Percentiles rank a stretch among this genome's conserved stretches.
Evolutionary conservation across 2,797 vertebrate genomes (phyloP).

Genomic region (Parauchenoglanis punctatus): DNA sequence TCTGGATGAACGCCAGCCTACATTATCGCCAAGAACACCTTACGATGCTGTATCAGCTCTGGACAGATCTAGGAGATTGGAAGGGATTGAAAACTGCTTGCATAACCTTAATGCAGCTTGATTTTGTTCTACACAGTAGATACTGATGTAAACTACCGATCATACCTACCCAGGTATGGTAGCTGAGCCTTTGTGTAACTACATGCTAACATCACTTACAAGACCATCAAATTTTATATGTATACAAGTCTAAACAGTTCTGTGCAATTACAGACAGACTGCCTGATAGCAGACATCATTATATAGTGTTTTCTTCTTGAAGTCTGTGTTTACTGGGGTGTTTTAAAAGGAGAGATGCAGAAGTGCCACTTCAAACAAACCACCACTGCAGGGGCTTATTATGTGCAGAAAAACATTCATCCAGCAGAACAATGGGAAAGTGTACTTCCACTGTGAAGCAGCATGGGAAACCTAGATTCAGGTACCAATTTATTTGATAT

Average conservation of each 20-base stretch:
- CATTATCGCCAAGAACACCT: not conserved
- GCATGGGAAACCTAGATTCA: not conserved
- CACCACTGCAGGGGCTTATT: not conserved
- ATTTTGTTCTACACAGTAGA: not conserved
- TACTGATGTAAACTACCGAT: not conserved
- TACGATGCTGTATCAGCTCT: not conserved
- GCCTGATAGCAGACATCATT: constrained; percentile 12
- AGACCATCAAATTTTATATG: not conserved
- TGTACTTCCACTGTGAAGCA: not conserved
- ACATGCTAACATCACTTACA: too few species aligned
- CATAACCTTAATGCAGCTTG: not conserved
- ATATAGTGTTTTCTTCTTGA: not conserved
- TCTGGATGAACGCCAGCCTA: not conserved
- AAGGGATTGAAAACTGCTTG: not conserved
- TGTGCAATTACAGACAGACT: not conserved
- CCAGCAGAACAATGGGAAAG: constrained; percentile 8
- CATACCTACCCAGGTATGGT: not conserved
- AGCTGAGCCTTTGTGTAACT: not conserved
- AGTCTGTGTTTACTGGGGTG: constrained; percentile 11
- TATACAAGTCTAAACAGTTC: constrained; percentile 11
- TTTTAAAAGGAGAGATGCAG: not conserved
- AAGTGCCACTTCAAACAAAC: constrained; percentile 31
- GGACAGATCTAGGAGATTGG: not conserved
- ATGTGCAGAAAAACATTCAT: constrained; percentile 3
- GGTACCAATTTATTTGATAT: not conserved